Conservation (phyloP, 2,888 invertebrate species). For the Diarsia dahlii region DNA sequence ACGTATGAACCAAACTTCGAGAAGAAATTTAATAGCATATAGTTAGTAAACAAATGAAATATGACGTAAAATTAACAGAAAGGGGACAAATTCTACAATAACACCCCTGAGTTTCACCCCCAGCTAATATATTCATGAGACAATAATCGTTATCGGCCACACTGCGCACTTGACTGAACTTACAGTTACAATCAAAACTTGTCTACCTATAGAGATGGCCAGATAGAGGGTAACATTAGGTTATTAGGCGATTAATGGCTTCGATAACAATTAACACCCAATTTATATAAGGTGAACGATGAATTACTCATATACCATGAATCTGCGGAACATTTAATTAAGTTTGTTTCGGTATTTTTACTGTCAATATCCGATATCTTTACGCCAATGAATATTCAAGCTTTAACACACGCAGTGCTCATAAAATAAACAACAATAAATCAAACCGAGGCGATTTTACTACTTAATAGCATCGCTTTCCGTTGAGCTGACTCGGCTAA, state of each 20-base stretch:
- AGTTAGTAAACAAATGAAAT: slow-evolving; percentile 25
- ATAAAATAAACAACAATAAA: slow-evolving; percentile 55
- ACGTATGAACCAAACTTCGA: background rate
- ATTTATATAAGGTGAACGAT: slow-evolving; percentile 45
- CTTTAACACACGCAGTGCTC: slow-evolving; percentile 22
- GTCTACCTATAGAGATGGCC: slow-evolving; percentile 46
- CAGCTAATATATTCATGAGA: slow-evolving; percentile 71
- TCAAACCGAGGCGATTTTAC: slow-evolving; percentile 39
- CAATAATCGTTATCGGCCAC: slow-evolving; percentile 69
- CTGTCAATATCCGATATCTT: slow-evolving; percentile 10
- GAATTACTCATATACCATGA: slow-evolving; percentile 19
- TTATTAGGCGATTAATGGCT: slow-evolving; percentile 56
- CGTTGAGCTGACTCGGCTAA: slow-evolving; percentile 52
- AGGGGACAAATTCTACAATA: slow-evolving; percentile 55
- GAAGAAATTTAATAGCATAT: slow-evolving; percentile 6
- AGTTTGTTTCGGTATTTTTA: slow-evolving; percentile 6
- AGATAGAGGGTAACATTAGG: slow-evolving; percentile 47
- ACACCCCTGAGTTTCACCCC: slow-evolving; percentile 45
- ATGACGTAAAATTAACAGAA: slow-evolving; percentile 29
- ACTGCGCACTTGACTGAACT: slow-evolving; percentile 61
- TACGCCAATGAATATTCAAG: slow-evolving; percentile 44
- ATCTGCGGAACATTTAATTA: slow-evolving; percentile 11
- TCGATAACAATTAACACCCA: slow-evolving; percentile 60
- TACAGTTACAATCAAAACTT: slow-evolving; percentile 61
- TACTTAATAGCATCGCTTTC: slow-evolving; percentile 42